Conservation (phyloP, 2,888 invertebrate genomes). For the Strigamia crassipes region DNA sequence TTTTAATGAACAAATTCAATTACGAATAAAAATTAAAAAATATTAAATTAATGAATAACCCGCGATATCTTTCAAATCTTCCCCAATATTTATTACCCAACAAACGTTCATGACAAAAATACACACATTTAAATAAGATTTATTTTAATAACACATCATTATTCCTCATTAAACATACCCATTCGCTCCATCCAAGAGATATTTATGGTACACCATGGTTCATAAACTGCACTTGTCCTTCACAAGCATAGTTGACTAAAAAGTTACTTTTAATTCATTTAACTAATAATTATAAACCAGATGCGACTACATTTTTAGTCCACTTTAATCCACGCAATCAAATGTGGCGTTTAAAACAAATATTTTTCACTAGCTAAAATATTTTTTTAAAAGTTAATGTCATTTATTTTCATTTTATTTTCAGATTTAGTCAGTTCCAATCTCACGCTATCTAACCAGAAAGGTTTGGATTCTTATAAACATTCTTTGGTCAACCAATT, state of each 20-base stretch:
- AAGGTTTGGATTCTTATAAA: constrained; percentile 47
- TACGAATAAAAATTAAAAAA: too few relatives aligned
- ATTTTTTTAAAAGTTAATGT: neutral
- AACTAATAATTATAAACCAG: too few relatives aligned
- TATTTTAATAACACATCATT: constrained; percentile 2
- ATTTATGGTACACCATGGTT: neutral
- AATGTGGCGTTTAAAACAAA: too few relatives aligned
- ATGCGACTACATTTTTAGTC: too few relatives aligned
- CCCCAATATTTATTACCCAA: neutral
- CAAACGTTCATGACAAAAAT: neutral
- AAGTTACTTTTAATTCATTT: neutral
- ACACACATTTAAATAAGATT: neutral
- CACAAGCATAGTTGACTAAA: neutral
- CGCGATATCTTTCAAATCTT: neutral
- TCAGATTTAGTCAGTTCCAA: constrained; percentile 45
- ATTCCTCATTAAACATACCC: neutral
- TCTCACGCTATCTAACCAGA: constrained; percentile 45
- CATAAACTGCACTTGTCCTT: constrained; percentile 10
- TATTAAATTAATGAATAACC: neutral
- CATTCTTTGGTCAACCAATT: constrained; percentile 45
- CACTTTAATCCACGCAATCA: too few relatives aligned
- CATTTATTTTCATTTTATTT: constrained; percentile 28
- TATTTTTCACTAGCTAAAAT: too few relatives aligned
- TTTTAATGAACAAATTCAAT: too few relatives aligned
- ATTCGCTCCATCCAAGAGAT: neutral